Percentiles rank a stretch among this genome's conserved stretches.
These are phyloP conservation scores for Gadopsis marmoratus DNA, from an alignment of 2,797 vertebrate genomes.

Conservation along the genomic window DNA sequence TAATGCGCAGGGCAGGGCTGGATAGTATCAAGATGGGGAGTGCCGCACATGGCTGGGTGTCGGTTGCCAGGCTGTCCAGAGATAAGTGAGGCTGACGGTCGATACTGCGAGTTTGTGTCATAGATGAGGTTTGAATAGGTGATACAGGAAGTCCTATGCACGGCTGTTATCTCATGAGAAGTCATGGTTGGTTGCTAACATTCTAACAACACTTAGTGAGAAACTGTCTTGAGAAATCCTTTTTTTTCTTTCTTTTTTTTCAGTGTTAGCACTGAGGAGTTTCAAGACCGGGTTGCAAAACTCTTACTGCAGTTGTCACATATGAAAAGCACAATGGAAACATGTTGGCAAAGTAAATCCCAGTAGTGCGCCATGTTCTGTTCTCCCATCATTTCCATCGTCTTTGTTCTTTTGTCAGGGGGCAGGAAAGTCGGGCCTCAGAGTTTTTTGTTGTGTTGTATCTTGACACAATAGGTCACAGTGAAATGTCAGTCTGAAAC, in stretches of 20 bases:
- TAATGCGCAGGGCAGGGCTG: slow-evolving; percentile 27
- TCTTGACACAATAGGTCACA: slow-evolving; percentile 46
- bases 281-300: background rate
- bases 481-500: slow-evolving; percentile 48
- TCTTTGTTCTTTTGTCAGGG: background rate
- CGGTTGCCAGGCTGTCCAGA: slow-evolving; percentile 40
- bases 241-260: background rate
- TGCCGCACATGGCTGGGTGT: slow-evolving; percentile 49
- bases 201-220: background rate
- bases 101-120: slow-evolving; percentile 40
- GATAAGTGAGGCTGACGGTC: slow-evolving; percentile 45
- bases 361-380: background rate
- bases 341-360: slow-evolving; percentile 9
- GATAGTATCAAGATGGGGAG: slow-evolving; percentile 40
- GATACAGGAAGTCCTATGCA: slow-evolving; percentile 43
- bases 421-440: background rate
- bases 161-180: slow-evolving; percentile 15
- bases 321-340: slow-evolving; percentile 1
- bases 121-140: slow-evolving; percentile 54
- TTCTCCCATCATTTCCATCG: background rate
- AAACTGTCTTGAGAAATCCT: slow-evolving; percentile 4
- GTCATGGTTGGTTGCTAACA: slow-evolving; percentile 5
- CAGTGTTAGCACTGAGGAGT: background rate
- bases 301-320: background rate
- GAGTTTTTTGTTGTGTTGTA: slow-evolving; percentile 24